Evolutionary conservation across 2,888 invertebrate species (phyloP).

Genomic region (Bombylius discolor): DNA sequence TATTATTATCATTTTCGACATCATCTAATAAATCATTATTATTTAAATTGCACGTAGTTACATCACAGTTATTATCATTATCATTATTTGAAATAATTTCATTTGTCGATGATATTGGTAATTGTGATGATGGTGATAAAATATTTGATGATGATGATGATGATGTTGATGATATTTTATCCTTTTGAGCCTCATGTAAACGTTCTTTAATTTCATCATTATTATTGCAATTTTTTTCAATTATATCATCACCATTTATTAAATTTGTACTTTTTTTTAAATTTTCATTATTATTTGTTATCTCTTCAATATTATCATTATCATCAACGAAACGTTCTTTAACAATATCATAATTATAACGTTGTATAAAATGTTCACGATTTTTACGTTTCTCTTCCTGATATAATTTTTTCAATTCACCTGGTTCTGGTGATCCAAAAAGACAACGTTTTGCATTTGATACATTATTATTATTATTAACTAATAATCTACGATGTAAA

Average conservation of each 20-base stretch:
- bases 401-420: slow-evolving; percentile 4
- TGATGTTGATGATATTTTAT: not conserved
- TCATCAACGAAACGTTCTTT: slow-evolving; percentile 2
- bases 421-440: slow-evolving; percentile 9
- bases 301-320: not conserved
- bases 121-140: not conserved
- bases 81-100: not conserved
- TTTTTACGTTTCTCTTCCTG: slow-evolving; percentile 5
- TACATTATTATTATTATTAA: not conserved
- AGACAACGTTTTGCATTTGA: slow-evolving; percentile 8
- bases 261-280: not conserved
- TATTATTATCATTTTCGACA: slow-evolving; percentile 1
- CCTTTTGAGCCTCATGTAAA: not conserved
- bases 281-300: not conserved
- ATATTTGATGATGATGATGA: not conserved
- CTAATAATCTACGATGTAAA: slow-evolving; percentile 3
- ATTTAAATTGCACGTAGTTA: slow-evolving; percentile 5
- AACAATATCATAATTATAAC: slow-evolving; percentile 4
- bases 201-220: not conserved
- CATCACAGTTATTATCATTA: slow-evolving; percentile 1
- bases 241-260: not conserved
- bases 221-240: not conserved
- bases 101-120: not conserved
- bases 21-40: not conserved
- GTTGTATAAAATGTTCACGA: slow-evolving; percentile 1